phyloP scores from a whole-genome alignment of 2,113 vertebrate species.

The Pheucticus melanocephalus region DNA sequence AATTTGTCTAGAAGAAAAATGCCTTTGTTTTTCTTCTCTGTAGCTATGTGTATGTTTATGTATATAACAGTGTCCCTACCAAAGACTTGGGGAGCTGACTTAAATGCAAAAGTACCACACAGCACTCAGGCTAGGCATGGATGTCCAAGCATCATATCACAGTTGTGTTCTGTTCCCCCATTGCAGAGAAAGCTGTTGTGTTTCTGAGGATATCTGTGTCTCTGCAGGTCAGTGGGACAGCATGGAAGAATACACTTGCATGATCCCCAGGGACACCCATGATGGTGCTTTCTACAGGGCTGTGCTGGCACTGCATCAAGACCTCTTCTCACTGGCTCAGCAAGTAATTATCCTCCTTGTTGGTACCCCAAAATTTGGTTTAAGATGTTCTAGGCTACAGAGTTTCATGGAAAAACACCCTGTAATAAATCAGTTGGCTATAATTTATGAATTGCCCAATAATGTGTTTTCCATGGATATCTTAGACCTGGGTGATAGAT shows the following conservation, averaged over 20 bases:
- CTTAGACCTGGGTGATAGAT: background rate
- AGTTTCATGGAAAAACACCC: background rate
- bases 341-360: constrained; percentile 76
- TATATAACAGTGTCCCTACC: background rate
- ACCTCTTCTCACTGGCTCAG: constrained; percentile 96
- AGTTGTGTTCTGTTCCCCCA: background rate
- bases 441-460: background rate
- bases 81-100: background rate
- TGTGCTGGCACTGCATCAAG: constrained; percentile 94
- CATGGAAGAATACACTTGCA: constrained; percentile 98
- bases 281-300: constrained; percentile 97
- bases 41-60: background rate
- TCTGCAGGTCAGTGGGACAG: constrained; percentile 94
- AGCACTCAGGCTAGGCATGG: background rate
- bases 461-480: background rate
- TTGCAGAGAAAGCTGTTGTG: background rate
- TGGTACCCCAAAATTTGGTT: background rate
- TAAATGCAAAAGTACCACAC: background rate
- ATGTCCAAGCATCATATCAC: background rate
- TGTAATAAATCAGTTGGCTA: background rate
- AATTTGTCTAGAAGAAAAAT: constrained; percentile 1
- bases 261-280: constrained; percentile 97
- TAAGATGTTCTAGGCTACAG: background rate
- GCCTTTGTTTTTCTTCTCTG: background rate
- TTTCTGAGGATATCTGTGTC: background rate